These are phyloP conservation scores for Chromis chromis DNA, from an alignment of 2,797 vertebrate species.

Conservation along the genomic window DNA sequence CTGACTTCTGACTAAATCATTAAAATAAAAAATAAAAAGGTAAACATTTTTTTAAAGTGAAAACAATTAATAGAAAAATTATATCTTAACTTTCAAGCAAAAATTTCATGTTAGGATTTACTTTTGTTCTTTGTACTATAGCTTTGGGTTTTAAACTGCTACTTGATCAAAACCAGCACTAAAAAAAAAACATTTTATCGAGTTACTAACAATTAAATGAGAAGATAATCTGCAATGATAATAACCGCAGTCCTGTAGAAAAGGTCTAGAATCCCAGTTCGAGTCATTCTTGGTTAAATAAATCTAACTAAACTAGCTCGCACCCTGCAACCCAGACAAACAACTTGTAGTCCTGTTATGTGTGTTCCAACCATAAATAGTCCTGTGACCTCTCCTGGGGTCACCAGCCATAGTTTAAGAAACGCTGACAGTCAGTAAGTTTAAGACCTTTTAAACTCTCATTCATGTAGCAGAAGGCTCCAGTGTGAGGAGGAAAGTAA, in stretches of 20 bases:
- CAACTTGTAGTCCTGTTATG: conserved; percentile 27
- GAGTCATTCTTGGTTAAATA: background rate
- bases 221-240: background rate
- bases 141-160: background rate
- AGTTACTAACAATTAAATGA: background rate
- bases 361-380: conserved; percentile 64
- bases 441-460: conserved; percentile 32
- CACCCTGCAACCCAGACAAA: conserved; percentile 4
- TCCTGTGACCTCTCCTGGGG: conserved; percentile 29
- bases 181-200: background rate
- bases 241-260: too few species aligned
- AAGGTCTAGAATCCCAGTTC: background rate
- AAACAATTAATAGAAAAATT: background rate
- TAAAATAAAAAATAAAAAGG: background rate
- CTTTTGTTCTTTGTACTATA: background rate
- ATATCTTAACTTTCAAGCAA: background rate
- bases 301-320: conserved; percentile 22
- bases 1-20: too few species aligned
- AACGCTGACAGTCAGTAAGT: conserved; percentile 58
- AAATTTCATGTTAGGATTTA: background rate
- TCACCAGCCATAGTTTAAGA: conserved; percentile 54
- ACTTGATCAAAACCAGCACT: background rate
- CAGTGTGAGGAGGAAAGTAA: conserved; percentile 7
- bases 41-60: background rate
- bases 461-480: conserved; percentile 29